These are phyloP conservation scores for Chionomys nivalis DNA, from an alignment of 2,113 vertebrate genomes.

Conservation along the genomic window DNA sequence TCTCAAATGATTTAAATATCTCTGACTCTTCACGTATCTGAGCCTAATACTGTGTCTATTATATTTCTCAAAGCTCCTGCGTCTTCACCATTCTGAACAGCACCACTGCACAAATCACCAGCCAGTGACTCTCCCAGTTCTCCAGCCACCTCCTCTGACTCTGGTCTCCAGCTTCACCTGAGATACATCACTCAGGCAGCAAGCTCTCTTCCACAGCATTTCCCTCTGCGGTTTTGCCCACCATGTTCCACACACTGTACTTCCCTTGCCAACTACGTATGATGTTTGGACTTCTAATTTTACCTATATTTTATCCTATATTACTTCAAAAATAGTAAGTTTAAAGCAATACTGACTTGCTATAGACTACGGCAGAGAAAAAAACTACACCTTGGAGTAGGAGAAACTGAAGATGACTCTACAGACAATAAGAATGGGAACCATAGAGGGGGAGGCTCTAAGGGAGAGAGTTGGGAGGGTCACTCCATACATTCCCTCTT, in stretches of 20 bases:
- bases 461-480: not conserved
- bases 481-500: not conserved
- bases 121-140: conserved; percentile 8
- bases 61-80: conserved; percentile 7
- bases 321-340: conserved; percentile 49
- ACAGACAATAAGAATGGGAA: not conserved
- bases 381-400: not conserved
- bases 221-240: not conserved
- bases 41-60: not conserved
- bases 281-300: not conserved
- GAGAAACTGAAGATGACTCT: not conserved
- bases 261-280: not conserved
- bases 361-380: not conserved
- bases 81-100: conserved; percentile 39
- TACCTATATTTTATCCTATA: conserved; percentile 1
- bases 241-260: not conserved
- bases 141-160: not conserved
- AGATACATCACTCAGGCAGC: not conserved
- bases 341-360: conserved; percentile 15
- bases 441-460: not conserved
- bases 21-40: conserved; percentile 21
- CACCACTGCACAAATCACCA: not conserved
- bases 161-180: not conserved
- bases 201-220: not conserved
- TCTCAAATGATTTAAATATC: conserved; percentile 55